Evolutionary conservation across 1,140 invertebrate genomes (phyloP).

Genomic region (Aricia agestis): DNA sequence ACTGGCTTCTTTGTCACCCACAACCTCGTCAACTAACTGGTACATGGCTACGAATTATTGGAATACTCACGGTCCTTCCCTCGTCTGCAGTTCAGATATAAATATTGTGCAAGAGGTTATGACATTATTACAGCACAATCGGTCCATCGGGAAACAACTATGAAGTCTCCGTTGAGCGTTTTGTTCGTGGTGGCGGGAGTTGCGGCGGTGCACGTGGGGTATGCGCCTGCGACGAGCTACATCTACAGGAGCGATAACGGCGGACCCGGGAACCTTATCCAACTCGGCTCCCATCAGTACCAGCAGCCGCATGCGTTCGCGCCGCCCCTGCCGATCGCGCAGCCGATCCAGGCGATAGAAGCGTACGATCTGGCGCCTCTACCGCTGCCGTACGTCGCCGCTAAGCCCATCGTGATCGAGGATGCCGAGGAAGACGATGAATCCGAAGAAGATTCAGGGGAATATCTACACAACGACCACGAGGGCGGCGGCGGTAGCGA

Average conservation of each 20-base stretch:
- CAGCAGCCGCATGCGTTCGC: constrained; percentile 47
- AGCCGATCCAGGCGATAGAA: constrained; percentile 45
- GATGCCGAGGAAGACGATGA: constrained; percentile 54
- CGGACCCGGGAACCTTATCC: constrained; percentile 67
- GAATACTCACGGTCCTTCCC: constrained; percentile 59
- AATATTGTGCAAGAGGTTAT: constrained; percentile 67
- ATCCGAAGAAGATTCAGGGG: constrained; percentile 42
- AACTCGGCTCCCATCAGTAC: constrained; percentile 61
- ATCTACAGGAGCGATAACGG: constrained; percentile 74
- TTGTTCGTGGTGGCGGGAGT: constrained; percentile 40
- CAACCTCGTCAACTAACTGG: constrained; percentile 66
- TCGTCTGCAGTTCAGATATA: constrained; percentile 63
- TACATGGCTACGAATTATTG: constrained; percentile 64
- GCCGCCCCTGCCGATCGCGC: constrained; percentile 42
- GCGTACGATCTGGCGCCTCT: constrained; percentile 51
- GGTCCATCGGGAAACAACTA: constrained; percentile 50
- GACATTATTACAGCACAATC: constrained; percentile 62
- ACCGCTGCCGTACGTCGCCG: constrained; percentile 56
- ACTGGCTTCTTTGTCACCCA: constrained; percentile 62
- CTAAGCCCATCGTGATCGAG: constrained; percentile 52
- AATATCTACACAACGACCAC: constrained; percentile 43
- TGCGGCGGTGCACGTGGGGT: constrained; percentile 47
- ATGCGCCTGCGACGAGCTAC: constrained; percentile 65
- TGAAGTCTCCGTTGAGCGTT: constrained; percentile 46
- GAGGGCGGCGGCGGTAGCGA: constrained; percentile 57